Evolutionary conservation across 2,888 invertebrate species (phyloP).

Genomic region (Spilosoma lubricipeda): DNA sequence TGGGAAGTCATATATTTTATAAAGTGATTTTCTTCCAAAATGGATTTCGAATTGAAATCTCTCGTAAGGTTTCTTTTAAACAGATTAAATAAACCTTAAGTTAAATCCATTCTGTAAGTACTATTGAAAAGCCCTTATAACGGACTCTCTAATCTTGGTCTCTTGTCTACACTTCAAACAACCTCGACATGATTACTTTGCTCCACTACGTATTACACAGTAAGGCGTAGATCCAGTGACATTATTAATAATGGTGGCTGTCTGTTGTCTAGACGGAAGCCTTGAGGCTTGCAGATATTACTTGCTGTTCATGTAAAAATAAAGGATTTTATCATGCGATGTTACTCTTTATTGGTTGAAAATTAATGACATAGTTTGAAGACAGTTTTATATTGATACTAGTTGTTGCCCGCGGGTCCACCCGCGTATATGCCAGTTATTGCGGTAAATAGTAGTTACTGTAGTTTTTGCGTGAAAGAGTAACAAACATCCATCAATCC

Average conservation of each 20-base stretch:
- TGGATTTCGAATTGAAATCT: not conserved
- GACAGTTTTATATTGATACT: too few relatives aligned
- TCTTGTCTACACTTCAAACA: slow-evolving; percentile 6
- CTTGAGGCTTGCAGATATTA: slow-evolving; percentile 46
- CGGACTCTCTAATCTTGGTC: slow-evolving; percentile 1
- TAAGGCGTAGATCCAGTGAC: slow-evolving; percentile 29
- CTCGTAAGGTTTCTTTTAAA: not conserved
- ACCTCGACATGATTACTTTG: slow-evolving; percentile 29
- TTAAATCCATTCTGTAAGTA: not conserved
- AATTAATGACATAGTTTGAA: slow-evolving; percentile 34
- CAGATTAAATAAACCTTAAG: slow-evolving; percentile 1
- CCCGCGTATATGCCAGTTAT: too few relatives aligned
- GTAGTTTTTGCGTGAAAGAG: too few relatives aligned
- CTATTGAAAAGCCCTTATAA: not conserved
- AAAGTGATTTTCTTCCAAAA: not conserved
- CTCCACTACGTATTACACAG: slow-evolving; percentile 17
- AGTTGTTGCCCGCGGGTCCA: too few relatives aligned
- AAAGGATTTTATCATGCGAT: slow-evolving; percentile 15
- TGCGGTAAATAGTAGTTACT: too few relatives aligned
- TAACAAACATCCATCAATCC: too few relatives aligned
- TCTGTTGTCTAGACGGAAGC: slow-evolving; percentile 53
- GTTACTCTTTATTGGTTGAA: slow-evolving; percentile 6
- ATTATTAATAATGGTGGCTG: slow-evolving; percentile 39
- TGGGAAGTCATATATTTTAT: not conserved
- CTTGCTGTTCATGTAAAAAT: slow-evolving; percentile 49